Evolutionary conservation across 2,113 vertebrate species (phyloP).

Genomic region (Scolopax mira): DNA sequence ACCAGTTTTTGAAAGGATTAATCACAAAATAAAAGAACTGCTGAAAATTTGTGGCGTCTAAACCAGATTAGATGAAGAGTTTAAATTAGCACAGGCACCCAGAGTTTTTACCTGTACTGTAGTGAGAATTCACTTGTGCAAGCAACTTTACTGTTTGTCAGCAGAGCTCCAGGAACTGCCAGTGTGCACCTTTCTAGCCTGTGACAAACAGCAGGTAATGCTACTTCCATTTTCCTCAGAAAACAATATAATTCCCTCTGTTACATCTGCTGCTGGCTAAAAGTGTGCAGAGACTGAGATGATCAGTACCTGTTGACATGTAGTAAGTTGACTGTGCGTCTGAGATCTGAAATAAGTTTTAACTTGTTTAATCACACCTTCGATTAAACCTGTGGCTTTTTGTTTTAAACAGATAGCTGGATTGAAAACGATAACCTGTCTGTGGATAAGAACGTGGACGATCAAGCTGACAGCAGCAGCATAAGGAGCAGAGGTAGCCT

Average conservation of each 20-base stretch:
- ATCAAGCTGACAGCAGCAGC: conserved; percentile 87
- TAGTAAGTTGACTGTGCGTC: background rate
- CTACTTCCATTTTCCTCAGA: background rate
- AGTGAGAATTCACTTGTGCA: background rate
- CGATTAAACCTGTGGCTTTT: background rate
- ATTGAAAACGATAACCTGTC: conserved; percentile 94
- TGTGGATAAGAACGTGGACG: conserved; percentile 88
- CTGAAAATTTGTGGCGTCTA: background rate
- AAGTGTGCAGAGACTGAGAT: background rate
- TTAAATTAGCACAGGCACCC: background rate
- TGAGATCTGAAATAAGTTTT: background rate
- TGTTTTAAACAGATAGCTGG: conserved; percentile 84
- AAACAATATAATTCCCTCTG: background rate
- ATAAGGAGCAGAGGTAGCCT: conserved; percentile 83
- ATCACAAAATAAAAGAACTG: background rate
- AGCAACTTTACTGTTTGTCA: background rate
- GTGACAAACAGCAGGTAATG: background rate
- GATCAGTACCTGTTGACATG: background rate
- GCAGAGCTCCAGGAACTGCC: background rate
- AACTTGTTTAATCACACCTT: background rate
- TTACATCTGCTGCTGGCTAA: background rate
- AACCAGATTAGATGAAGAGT: background rate
- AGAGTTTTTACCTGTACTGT: background rate
- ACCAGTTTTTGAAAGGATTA: background rate
- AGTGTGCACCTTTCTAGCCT: background rate